Conservation (phyloP, 1,140 invertebrate species). For the Xylocopa sonorina region DNA sequence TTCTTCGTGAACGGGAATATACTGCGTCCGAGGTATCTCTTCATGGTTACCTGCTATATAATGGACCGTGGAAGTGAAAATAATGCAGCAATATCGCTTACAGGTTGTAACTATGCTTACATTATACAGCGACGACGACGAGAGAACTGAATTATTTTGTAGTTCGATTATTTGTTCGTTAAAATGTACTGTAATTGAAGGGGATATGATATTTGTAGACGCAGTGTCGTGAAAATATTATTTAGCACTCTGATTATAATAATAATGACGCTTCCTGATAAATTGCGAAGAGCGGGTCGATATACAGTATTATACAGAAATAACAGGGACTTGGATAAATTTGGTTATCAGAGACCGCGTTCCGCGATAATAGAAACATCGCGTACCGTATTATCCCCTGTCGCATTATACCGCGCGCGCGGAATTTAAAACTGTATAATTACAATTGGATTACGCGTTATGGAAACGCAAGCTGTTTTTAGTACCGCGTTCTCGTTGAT, state of each 20-base stretch:
- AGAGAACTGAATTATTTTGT: neutral
- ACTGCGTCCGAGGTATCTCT: neutral
- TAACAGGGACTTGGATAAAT: neutral
- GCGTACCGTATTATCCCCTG: neutral
- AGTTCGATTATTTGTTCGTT: neutral
- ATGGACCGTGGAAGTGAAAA: neutral
- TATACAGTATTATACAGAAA: neutral
- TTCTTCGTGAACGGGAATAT: no score
- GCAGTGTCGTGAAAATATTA: neutral
- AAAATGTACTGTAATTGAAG: neutral
- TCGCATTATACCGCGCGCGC: neutral
- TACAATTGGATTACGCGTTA: neutral
- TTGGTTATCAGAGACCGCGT: neutral
- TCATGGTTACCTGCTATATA: slow-evolving; percentile 23
- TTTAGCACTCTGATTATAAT: neutral
- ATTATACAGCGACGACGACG: no score
- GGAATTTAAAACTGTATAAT: slow-evolving; percentile 18
- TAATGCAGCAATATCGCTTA: neutral
- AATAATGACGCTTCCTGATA: neutral
- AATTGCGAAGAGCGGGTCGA: neutral
- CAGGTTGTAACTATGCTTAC: no score
- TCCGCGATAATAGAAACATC: neutral
- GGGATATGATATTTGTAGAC: neutral
- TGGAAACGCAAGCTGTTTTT: neutral
- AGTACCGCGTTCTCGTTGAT: neutral